phyloP scores from a whole-genome alignment of 2,797 vertebrate species.

The Muscicapa striata region DNA sequence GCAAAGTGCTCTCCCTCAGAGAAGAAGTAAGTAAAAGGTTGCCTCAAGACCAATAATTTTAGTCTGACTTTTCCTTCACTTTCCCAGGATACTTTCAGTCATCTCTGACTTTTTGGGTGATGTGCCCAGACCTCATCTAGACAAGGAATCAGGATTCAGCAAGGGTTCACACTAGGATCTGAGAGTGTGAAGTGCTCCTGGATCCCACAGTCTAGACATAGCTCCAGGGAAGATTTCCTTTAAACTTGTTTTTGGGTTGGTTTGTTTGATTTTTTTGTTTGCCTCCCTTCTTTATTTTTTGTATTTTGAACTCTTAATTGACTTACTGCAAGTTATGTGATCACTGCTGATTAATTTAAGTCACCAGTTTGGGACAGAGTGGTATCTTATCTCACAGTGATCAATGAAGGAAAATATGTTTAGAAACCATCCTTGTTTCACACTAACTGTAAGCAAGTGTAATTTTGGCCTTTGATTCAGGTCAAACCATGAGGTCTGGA shows the following conservation, averaged over 20 bases:
- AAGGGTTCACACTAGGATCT: not conserved
- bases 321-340: not conserved
- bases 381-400: not conserved
- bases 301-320: not conserved
- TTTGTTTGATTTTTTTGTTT: not conserved
- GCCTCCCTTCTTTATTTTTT: not conserved
- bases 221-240: conserved; percentile 17
- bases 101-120: not conserved
- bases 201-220: not conserved
- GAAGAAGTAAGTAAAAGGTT: not conserved
- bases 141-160: not conserved
- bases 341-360: not conserved
- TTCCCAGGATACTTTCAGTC: not conserved
- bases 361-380: not conserved
- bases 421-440: not conserved
- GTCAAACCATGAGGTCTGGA: not conserved
- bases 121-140: not conserved
- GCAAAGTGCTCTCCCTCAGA: not conserved
- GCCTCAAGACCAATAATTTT: not conserved
- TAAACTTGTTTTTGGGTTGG: not conserved
- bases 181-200: not conserved
- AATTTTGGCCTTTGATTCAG: not conserved
- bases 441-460: not conserved
- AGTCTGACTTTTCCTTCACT: not conserved
- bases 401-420: not conserved